phyloP scores from a whole-genome alignment of 1,140 invertebrate species.

The Ceratina japonica region DNA sequence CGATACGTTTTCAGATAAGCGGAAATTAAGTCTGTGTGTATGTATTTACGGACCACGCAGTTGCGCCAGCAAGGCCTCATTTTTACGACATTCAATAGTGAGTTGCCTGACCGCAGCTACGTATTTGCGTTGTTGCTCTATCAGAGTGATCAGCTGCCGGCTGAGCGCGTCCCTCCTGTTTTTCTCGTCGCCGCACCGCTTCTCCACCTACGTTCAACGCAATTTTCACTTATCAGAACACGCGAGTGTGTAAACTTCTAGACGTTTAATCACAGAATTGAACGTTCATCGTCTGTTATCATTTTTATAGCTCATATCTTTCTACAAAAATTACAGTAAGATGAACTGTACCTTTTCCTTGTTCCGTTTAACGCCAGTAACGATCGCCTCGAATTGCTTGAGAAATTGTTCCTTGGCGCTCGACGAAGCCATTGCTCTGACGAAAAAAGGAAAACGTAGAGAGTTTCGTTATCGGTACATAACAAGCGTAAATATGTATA shows the following conservation, averaged over 20 bases:
- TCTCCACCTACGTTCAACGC: conserved; percentile 75
- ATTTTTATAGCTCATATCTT: neutral
- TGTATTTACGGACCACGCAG: conserved; percentile 65
- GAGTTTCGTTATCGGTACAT: conserved; percentile 12
- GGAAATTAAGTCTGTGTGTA: neutral
- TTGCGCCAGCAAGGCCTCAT: conserved; percentile 81
- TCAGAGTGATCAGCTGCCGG: conserved; percentile 84
- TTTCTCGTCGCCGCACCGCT: conserved; percentile 85
- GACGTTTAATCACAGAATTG: neutral
- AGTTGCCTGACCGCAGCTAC: conserved; percentile 91
- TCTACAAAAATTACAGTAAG: neutral
- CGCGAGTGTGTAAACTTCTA: neutral
- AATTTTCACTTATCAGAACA: neutral
- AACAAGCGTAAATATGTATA: conserved; percentile 16
- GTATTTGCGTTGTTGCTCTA: conserved; percentile 92
- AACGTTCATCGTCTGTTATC: neutral
- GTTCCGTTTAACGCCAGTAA: conserved; percentile 90
- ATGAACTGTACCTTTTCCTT: conserved; percentile 83
- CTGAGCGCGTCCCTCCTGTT: conserved; percentile 86
- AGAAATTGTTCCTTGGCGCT: conserved; percentile 91
- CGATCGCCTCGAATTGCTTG: conserved; percentile 92
- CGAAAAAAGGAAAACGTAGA: conserved; percentile 53
- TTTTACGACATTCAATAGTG: conserved; percentile 85
- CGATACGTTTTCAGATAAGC: conserved; percentile 6
- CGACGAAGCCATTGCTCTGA: conserved; percentile 84